phyloP scores from a whole-genome alignment of 2,113 vertebrate species.

The Thunnus thynnus region DNA sequence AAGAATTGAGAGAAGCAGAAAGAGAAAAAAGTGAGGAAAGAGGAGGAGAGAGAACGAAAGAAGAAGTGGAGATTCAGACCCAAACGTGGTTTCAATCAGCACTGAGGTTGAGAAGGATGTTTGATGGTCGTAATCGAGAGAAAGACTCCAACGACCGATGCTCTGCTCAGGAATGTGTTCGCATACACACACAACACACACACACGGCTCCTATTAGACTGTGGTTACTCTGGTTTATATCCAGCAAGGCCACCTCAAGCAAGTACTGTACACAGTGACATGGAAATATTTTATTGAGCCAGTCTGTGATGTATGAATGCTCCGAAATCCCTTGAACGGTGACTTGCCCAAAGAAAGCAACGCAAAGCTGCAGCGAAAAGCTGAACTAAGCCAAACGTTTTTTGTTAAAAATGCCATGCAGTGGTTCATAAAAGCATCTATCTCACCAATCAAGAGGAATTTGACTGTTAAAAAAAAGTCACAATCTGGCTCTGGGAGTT shows the following conservation, averaged over 20 bases:
- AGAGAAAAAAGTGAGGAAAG: neutral
- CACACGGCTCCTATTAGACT: conserved; percentile 79
- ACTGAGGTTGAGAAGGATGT: conserved; percentile 65
- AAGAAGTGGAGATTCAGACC: conserved; percentile 33
- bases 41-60: neutral
- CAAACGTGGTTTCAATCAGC: conserved; percentile 80
- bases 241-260: conserved; percentile 68
- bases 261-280: conserved; percentile 66
- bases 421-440: no score
- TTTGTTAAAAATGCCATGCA: neutral
- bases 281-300: conserved; percentile 55
- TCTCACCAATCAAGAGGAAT: no score
- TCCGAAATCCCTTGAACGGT: conserved; percentile 31
- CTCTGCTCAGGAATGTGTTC: conserved; percentile 73
- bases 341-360: conserved; percentile 24
- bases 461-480: no score
- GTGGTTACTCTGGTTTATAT: conserved; percentile 75
- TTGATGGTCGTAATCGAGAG: conserved; percentile 70
- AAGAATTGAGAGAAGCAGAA: neutral
- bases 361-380: neutral
- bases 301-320: conserved; percentile 41
- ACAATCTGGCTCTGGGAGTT: no score
- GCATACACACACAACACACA: conserved; percentile 51
- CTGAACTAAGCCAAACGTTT: neutral
- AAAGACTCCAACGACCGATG: conserved; percentile 66